Evolutionary conservation across 1,140 invertebrate species (phyloP).

Genomic region (Lasioglossum albipes): DNA sequence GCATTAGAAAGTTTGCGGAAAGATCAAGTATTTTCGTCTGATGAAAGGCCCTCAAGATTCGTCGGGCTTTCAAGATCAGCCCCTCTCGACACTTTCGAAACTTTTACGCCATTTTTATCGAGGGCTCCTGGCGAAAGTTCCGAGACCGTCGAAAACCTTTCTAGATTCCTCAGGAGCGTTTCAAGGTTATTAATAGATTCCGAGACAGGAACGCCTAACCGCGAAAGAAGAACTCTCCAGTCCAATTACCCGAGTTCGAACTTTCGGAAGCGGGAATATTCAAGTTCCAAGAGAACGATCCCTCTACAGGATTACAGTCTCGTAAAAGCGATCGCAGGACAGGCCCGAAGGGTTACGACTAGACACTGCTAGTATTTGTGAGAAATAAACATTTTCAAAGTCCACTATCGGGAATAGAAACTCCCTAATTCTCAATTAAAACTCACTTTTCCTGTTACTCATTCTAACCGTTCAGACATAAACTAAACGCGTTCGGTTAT

Average conservation of each 20-base stretch:
- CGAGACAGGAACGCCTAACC: background rate
- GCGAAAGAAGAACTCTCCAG: background rate
- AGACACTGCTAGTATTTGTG: too few species aligned
- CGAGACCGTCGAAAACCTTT: background rate
- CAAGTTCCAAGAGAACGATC: background rate
- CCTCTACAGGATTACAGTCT: slow-evolving; percentile 44
- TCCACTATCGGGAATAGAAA: too few species aligned
- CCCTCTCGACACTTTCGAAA: background rate
- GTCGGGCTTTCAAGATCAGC: background rate
- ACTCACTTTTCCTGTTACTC: too few species aligned
- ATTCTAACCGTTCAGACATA: too few species aligned
- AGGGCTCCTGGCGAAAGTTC: background rate
- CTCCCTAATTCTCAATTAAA: too few species aligned
- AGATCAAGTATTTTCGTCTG: background rate
- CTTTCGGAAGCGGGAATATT: background rate
- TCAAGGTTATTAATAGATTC: background rate
- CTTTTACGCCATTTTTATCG: background rate
- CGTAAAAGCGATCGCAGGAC: slow-evolving; percentile 18
- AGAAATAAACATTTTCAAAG: too few species aligned
- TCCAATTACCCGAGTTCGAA: background rate
- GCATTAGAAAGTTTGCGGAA: background rate
- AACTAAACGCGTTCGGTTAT: too few species aligned
- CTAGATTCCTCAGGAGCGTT: background rate
- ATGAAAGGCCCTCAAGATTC: background rate
- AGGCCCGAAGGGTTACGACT: background rate